These are phyloP conservation scores for Myanophis thanlyinensis DNA, from an alignment of 2,113 vertebrate genomes.

Conservation along the genomic window DNA sequence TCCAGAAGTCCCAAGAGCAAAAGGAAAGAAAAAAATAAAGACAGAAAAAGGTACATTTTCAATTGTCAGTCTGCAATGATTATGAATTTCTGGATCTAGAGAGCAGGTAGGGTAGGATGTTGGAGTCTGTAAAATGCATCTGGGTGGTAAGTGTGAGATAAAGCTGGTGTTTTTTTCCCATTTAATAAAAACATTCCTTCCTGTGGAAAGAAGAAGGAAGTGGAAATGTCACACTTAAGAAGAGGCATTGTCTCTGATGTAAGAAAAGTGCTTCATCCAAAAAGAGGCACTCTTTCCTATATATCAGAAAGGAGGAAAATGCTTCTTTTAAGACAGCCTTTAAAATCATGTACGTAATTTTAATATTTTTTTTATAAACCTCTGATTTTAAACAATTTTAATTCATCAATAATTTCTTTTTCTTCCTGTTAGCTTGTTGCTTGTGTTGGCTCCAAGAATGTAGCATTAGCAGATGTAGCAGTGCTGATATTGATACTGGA, in stretches of 20 bases:
- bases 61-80: fast-evolving
- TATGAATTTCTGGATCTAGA: not conserved
- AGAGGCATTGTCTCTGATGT: not conserved
- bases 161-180: not conserved
- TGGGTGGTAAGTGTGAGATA: not conserved
- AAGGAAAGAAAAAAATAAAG: slow-evolving; percentile 96
- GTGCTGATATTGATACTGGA: not conserved
- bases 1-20: slow-evolving; percentile 92
- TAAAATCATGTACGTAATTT: not conserved
- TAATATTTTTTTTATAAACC: not conserved
- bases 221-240: not conserved
- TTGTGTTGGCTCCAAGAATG: not conserved
- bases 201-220: not conserved
- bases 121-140: not conserved
- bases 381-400: not conserved
- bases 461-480: not conserved
- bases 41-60: slow-evolving; percentile 85
- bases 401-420: not conserved
- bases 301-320: not conserved
- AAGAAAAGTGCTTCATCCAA: not conserved
- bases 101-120: not conserved
- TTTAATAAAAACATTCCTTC: not conserved
- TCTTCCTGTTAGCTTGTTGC: not conserved
- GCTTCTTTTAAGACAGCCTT: not conserved
- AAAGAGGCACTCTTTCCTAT: not conserved